Evolutionary conservation across 2,888 invertebrate species (phyloP), one percentile per base, ranked within the genome.

Genomic region (Calliopum simillimum): DNA sequence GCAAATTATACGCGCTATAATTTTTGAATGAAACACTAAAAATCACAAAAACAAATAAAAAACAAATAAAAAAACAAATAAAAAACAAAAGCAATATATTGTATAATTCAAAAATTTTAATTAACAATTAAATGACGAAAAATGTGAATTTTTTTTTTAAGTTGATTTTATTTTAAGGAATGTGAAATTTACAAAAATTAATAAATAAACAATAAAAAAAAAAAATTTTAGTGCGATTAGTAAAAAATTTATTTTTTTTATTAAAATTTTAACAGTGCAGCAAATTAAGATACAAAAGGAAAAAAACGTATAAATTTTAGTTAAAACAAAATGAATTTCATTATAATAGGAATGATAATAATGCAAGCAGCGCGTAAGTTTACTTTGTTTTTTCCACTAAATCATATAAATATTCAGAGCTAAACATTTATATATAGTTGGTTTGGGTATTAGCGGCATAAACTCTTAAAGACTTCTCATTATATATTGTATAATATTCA

Each of bases 331-430:
- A 83, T 83, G 82, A 81, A 83, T 76, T 84, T 84, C 75, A 79
- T 83, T 75, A 79, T 83, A 69, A 84, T 83, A 75, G 84, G 84
- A 76, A 79, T 84, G 77, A 72, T 83, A 74, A 83, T 83, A 75
- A 83, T 83, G 84, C 82, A 83, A 76, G 82, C 82, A 70, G 84
- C 82, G 79, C 81, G 82, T 83, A 75, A 83, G 82, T 77, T 55
- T 43, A 21, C 21, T n/a, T 33, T 8, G 8, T 8, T 16, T 6
- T 19, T 19, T 19, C 5, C 11, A 6, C 5, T 19, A 49, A 19
- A 19, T 6, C 5, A 19, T 16, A 49, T 49, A 6, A 49, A 49
- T 16, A 49, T 5, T 14, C 5, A 49, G 19, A 49, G 6, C 8
- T 49, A 49, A 49, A 6, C n/a, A 71, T 53, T 25, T 49, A 33